These are phyloP conservation scores for Plutomurus gul DNA, from an alignment of 1,140 invertebrate species.

Conservation along the genomic window DNA sequence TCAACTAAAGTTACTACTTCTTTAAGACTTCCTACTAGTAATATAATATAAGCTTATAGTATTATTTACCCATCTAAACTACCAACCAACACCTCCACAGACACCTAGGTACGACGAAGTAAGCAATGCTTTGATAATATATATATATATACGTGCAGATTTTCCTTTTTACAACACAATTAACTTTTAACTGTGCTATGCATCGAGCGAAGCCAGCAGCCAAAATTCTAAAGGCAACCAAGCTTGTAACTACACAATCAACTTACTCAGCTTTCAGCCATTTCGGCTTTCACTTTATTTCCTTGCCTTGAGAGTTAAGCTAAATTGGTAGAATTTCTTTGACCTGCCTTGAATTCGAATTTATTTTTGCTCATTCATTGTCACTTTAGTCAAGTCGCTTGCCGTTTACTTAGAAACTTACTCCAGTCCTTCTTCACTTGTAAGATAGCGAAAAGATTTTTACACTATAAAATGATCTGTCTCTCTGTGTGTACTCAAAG, in stretches of 20 bases:
- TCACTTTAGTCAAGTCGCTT: neutral
- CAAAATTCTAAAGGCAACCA: conserved; percentile 1
- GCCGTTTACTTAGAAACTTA: too few species aligned
- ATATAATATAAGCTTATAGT: too few species aligned
- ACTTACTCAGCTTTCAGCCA: neutral
- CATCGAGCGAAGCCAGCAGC: neutral
- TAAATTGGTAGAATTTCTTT: neutral
- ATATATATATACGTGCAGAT: neutral
- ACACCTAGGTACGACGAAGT: too few species aligned
- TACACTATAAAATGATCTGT: too few species aligned
- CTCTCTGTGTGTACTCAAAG: too few species aligned
- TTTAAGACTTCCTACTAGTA: too few species aligned
- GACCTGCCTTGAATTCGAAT: conserved; percentile 4
- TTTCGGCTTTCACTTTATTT: conserved; percentile 11
- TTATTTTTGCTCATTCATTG: neutral
- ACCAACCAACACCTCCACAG: too few species aligned
- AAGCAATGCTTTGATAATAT: neutral
- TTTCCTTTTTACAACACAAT: conserved; percentile 9
- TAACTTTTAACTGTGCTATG: neutral
- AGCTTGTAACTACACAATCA: conserved; percentile 3
- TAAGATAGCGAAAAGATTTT: too few species aligned
- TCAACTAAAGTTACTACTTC: too few species aligned
- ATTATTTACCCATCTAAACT: too few species aligned
- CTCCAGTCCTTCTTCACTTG: too few species aligned
- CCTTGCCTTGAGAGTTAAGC: neutral